Percentiles rank a stretch among this genome's conserved stretches.
These are phyloP conservation scores for Drosophila subobscura DNA, from an alignment of 1,140 invertebrate genomes.

Conservation along the genomic window DNA sequence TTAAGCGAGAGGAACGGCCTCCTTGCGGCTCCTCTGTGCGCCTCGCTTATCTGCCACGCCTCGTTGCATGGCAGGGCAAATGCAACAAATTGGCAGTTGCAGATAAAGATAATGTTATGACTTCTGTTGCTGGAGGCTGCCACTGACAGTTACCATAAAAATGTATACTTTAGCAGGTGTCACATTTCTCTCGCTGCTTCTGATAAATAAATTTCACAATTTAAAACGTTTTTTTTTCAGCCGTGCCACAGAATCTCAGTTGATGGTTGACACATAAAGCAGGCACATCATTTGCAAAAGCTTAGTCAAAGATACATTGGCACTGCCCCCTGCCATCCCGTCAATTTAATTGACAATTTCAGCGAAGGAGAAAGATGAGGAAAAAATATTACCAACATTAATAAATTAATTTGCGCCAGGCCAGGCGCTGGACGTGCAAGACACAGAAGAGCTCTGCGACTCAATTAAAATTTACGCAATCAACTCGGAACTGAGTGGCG, in stretches of 20 bases:
- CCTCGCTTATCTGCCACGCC: conserved; percentile 55
- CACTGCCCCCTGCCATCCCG: conserved; percentile 17
- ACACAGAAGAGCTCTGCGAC: conserved; percentile 21
- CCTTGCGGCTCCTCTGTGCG: conserved; percentile 5
- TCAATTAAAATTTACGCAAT: conserved; percentile 69
- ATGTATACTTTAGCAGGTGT: conserved; percentile 71
- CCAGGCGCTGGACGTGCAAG: conserved; percentile 1
- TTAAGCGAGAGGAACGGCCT: background rate
- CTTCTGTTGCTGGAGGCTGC: conserved; percentile 45
- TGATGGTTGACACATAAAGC: conserved; percentile 33
- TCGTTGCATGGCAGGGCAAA: conserved; percentile 19
- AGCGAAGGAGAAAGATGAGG: conserved; percentile 7
- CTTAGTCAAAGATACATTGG: conserved; percentile 28
- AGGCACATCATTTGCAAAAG: conserved; percentile 26
- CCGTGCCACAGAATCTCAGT: background rate
- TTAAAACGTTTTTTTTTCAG: conserved; percentile 37
- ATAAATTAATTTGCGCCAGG: conserved; percentile 67
- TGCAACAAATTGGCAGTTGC: conserved; percentile 74
- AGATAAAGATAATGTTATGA: conserved; percentile 79
- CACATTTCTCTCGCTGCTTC: conserved; percentile 62
- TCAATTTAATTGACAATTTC: conserved; percentile 75
- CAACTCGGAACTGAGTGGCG: conserved; percentile 9
- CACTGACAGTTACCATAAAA: conserved; percentile 46
- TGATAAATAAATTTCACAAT: conserved; percentile 67
- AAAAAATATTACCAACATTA: conserved; percentile 63